Evolutionary conservation across 2,113 vertebrate species (phyloP).

Genomic region (Daboia siamensis): DNA sequence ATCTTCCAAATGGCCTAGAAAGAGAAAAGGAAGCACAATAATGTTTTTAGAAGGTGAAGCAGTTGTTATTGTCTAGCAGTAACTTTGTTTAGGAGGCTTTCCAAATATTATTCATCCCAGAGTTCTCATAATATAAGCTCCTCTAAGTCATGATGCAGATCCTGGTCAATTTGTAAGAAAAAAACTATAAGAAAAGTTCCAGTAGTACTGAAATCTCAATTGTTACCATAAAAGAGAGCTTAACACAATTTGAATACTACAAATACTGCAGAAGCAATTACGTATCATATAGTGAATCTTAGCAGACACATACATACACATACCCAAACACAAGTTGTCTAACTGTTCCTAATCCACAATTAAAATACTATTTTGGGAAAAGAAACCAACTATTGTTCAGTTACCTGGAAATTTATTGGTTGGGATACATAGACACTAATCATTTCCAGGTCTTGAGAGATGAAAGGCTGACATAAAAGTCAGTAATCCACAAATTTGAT

Average conservation of each 20-base stretch:
- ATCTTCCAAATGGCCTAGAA: background rate
- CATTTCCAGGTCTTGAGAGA: background rate
- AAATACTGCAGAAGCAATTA: background rate
- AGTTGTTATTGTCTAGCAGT: background rate
- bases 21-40: background rate
- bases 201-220: background rate
- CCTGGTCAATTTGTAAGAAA: background rate
- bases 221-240: background rate
- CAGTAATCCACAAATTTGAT: slow-evolving; percentile 29
- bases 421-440: background rate
- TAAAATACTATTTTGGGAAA: background rate
- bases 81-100: background rate
- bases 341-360: background rate
- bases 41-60: background rate
- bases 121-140: background rate
- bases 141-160: background rate
- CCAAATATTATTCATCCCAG: background rate
- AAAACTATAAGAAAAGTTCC: background rate
- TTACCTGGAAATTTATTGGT: slow-evolving; percentile 1
- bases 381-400: slow-evolving; percentile 2
- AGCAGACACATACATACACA: background rate
- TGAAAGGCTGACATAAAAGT: slow-evolving; percentile 36
- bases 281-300: background rate
- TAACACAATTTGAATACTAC: background rate
- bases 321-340: background rate